Conservation (phyloP, 2,797 vertebrate genomes). For the Alosa sapidissima region DNA sequence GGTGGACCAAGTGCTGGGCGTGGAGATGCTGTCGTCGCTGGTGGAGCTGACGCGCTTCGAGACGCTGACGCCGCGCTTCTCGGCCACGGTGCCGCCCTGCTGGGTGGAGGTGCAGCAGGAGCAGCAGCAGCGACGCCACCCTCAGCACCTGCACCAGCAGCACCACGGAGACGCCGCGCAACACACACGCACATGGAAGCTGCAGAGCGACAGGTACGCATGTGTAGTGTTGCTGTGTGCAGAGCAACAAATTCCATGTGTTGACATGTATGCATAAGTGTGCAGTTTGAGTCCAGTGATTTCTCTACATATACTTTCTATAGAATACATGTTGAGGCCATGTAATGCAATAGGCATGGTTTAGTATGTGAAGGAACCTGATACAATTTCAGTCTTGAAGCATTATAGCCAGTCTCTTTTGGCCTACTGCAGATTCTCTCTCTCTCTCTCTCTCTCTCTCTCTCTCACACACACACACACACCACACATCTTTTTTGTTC, state of each 20-base stretch:
- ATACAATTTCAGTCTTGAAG: too few species aligned
- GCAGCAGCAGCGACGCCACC: conserved; percentile 95
- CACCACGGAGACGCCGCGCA: conserved; percentile 98
- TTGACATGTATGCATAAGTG: too few species aligned
- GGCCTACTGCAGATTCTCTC: neutral
- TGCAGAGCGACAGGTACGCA: conserved; percentile 89
- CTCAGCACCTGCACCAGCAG: conserved; percentile 96
- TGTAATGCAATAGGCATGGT: too few species aligned
- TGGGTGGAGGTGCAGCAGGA: conserved; percentile 99
- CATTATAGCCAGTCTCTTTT: too few species aligned
- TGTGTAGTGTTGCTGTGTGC: too few species aligned
- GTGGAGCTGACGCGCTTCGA: conserved; percentile 98
- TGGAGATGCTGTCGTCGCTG: conserved; percentile 90
- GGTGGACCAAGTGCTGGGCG: conserved; percentile 89
- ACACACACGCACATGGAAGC: conserved; percentile 97
- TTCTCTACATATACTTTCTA: too few species aligned
- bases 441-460: neutral
- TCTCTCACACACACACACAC: neutral
- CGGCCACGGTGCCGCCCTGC: conserved; percentile 95
- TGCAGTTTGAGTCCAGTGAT: too few species aligned
- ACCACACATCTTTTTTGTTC: neutral
- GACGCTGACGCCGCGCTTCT: conserved; percentile 95
- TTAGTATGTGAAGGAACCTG: too few species aligned
- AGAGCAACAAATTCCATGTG: too few species aligned
- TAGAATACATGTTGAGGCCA: too few species aligned